Percentiles rank a stretch among this genome's conserved stretches.
phyloP scores from a whole-genome alignment of 2,113 vertebrate species.

The Pelusios castaneus region DNA sequence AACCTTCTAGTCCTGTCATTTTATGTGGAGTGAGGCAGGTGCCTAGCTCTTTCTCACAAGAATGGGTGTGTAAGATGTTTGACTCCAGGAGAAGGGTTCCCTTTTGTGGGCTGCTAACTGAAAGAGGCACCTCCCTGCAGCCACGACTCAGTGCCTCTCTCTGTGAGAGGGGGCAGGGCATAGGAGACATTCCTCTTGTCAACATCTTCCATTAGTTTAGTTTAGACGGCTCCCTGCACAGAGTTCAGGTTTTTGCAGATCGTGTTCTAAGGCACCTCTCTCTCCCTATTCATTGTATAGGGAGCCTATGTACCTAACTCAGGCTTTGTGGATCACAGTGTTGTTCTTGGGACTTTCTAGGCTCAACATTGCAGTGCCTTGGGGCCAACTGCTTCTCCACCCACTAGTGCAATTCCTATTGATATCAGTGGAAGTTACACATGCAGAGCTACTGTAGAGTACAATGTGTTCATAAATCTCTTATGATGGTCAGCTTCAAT shows the following conservation, averaged over 20 bases:
- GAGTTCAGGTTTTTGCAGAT: no score
- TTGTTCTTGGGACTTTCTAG: background rate
- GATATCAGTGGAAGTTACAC: background rate
- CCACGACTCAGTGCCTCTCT: background rate
- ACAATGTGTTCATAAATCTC: background rate
- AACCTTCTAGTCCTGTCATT: background rate
- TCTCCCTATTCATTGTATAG: no score
- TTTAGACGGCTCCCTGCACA: background rate
- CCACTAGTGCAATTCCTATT: background rate
- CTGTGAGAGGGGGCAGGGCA: background rate
- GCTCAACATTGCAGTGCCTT: background rate
- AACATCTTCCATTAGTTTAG: background rate
- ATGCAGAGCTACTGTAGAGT: background rate
- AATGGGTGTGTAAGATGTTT: background rate
- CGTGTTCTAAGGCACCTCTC: no score
- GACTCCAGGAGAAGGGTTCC: background rate
- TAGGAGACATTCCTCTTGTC: background rate
- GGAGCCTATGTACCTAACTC: no score
- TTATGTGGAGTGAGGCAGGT: background rate
- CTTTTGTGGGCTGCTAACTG: background rate
- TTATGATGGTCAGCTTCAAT: background rate
- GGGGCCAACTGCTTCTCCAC: background rate
- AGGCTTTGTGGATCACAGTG: background rate
- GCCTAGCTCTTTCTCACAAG: background rate
- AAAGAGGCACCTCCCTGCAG: background rate